A percentile compares a stretch with the other conserved stretches of the same genome.
Evolutionary conservation across 2,888 invertebrate genomes (phyloP).

Genomic region (Incurvaria masculella): DNA sequence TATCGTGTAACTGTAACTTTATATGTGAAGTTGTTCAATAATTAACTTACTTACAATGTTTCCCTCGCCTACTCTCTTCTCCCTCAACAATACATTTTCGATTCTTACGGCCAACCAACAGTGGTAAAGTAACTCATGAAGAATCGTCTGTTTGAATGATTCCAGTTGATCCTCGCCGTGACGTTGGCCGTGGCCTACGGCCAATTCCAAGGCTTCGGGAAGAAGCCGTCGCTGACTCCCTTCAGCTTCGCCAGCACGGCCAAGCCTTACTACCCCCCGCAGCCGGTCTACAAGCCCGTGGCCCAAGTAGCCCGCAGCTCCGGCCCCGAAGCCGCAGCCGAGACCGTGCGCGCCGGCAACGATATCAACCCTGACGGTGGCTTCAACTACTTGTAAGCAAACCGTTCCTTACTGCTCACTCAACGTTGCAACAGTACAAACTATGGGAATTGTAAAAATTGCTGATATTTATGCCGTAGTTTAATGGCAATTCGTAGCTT

Average conservation of each 20-base stretch:
- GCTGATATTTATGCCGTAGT: too few relatives aligned
- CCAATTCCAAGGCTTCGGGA: slow-evolving; percentile 21
- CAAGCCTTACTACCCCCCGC: slow-evolving; percentile 3
- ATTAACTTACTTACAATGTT: too few relatives aligned
- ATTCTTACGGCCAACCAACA: too few relatives aligned
- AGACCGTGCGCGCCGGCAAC: slow-evolving; percentile 35
- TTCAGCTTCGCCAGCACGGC: slow-evolving; percentile 10
- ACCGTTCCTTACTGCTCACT: neutral
- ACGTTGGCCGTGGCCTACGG: slow-evolving; percentile 32
- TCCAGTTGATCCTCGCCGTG: slow-evolving; percentile 26
- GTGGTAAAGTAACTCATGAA: too few relatives aligned
- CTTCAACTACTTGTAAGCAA: slow-evolving; percentile 51
- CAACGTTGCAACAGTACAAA: too few relatives aligned
- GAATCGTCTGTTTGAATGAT: neutral
- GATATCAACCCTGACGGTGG: slow-evolving; percentile 51
- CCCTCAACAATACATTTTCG: too few relatives aligned
- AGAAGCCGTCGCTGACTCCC: slow-evolving; percentile 7
- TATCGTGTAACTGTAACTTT: too few relatives aligned
- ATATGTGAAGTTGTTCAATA: too few relatives aligned
- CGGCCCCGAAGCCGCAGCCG: slow-evolving; percentile 11
- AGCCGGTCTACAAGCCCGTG: slow-evolving; percentile 5
- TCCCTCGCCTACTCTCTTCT: too few relatives aligned
- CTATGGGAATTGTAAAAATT: too few relatives aligned
- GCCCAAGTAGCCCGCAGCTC: neutral
- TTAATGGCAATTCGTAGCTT: too few relatives aligned